Conservation (phyloP, 2,797 vertebrate genomes). For the Megaceryle alcyon region DNA sequence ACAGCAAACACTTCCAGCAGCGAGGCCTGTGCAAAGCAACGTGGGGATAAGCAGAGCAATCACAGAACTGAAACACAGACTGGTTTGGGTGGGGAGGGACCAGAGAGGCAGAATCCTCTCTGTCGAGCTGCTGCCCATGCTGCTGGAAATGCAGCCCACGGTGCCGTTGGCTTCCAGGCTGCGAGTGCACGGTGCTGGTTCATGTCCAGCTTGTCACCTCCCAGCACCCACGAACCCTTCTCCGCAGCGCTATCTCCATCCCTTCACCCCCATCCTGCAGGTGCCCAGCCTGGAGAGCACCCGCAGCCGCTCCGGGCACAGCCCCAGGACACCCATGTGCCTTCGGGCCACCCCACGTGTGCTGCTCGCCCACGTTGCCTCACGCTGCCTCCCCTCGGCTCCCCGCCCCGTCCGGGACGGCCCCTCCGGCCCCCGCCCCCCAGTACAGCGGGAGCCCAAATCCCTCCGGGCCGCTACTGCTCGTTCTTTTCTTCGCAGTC, state of each 20-base stretch:
- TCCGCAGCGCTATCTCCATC: background rate
- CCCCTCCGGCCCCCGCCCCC: constrained; percentile 3
- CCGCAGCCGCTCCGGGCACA: background rate
- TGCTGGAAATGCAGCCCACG: background rate
- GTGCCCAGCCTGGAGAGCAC: background rate
- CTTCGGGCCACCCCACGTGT: background rate
- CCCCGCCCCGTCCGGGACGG: background rate
- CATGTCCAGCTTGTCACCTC: background rate
- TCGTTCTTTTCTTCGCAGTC: background rate
- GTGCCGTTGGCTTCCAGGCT: background rate
- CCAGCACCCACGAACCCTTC: background rate
- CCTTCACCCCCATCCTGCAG: background rate
- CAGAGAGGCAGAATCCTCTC: background rate
- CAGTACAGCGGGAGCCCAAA: background rate
- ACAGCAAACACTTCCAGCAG: too few species aligned
- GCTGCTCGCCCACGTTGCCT: background rate
- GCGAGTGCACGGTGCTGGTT: background rate
- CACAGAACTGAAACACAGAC: background rate
- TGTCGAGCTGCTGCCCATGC: background rate
- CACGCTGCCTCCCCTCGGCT: background rate
- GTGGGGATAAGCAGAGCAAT: background rate
- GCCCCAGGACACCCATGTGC: background rate
- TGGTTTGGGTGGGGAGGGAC: background rate
- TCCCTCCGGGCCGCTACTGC: background rate
- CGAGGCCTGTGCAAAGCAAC: background rate